Evolutionary conservation across 2,797 vertebrate genomes (phyloP).

Genomic region (Mus minutoides): DNA sequence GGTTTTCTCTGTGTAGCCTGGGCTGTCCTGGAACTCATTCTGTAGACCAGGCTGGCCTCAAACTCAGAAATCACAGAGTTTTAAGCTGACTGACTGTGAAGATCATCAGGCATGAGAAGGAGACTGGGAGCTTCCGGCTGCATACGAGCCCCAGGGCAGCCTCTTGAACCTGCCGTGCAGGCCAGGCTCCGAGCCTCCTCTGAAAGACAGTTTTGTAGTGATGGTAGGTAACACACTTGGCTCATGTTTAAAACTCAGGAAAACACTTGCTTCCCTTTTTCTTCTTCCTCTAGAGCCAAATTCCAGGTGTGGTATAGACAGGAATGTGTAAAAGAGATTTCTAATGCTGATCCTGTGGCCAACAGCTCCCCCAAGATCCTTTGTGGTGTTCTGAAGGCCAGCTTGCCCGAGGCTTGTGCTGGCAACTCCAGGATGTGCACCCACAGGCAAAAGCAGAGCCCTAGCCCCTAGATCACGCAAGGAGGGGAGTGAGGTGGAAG

Average conservation of each 20-base stretch:
- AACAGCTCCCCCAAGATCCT: background rate
- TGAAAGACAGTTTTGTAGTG: background rate
- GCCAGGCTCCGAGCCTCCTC: background rate
- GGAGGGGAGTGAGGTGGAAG: background rate
- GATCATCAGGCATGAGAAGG: background rate
- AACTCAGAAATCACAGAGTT: background rate
- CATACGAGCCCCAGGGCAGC: accelerated
- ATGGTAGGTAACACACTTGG: background rate
- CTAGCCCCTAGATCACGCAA: background rate
- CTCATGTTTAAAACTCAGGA: background rate
- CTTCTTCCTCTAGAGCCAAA: background rate
- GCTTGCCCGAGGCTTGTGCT: background rate
- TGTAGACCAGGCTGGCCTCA: no score
- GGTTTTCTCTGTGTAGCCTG: no score
- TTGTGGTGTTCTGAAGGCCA: background rate
- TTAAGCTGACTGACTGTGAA: background rate
- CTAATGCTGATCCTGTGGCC: background rate
- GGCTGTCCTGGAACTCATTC: no score
- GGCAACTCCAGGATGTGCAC: background rate
- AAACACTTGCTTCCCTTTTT: background rate
- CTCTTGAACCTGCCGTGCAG: background rate
- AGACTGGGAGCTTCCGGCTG: background rate
- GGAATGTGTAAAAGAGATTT: background rate
- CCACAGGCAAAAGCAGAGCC: background rate
- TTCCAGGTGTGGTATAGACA: background rate